Evolutionary conservation across 1,140 invertebrate species (phyloP).

Genomic region (Centruroides vittatus): DNA sequence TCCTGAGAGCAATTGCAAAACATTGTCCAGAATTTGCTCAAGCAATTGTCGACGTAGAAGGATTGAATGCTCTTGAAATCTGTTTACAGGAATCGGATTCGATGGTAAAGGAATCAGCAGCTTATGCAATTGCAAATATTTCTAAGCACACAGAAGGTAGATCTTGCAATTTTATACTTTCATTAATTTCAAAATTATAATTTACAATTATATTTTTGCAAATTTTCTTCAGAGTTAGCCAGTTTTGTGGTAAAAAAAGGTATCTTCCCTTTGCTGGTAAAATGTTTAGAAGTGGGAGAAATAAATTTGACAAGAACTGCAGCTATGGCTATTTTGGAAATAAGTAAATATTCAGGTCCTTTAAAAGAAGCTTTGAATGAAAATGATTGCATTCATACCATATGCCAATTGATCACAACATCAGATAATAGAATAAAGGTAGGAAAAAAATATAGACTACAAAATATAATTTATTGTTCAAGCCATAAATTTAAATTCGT

Average conservation of each 20-base stretch:
- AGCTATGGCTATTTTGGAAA: neutral
- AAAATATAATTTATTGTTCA: no score
- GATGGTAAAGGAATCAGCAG: constrained; percentile 57
- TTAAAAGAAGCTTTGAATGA: no score
- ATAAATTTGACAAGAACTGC: neutral
- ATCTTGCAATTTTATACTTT: no score
- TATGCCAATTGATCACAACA: no score
- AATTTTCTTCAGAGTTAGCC: neutral
- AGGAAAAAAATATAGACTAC: no score
- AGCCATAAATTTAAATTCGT: no score
- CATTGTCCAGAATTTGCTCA: constrained; percentile 53
- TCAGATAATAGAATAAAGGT: no score
- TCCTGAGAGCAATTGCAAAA: constrained; percentile 47
- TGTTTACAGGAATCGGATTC: constrained; percentile 68
- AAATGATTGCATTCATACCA: no score
- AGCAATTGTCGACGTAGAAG: constrained; percentile 49
- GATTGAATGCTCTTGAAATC: constrained; percentile 48
- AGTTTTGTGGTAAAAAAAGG: neutral
- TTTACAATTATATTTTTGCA: neutral
- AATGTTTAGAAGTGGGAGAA: neutral
- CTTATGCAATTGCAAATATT: constrained; percentile 61
- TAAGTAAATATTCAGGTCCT: neutral
- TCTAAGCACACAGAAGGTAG: constrained; percentile 48
- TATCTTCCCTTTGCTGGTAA: neutral
- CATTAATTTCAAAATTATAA: no score